Percentiles rank a stretch among this genome's conserved stretches.
These are phyloP conservation scores for Scotopteryx bipunctaria DNA, from an alignment of 2,888 invertebrate species.

Conservation along the genomic window DNA sequence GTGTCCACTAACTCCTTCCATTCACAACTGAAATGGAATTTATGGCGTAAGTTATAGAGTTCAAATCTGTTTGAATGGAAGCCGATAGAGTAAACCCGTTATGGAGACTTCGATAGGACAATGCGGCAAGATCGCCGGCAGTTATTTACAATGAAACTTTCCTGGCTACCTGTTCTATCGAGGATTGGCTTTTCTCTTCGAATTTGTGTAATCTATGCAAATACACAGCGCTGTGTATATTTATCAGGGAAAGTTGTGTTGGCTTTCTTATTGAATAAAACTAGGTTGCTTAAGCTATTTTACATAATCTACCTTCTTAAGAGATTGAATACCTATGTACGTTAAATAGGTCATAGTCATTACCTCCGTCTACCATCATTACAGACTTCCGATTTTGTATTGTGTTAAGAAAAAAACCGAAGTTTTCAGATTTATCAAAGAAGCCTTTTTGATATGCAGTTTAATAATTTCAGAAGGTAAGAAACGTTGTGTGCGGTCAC, in stretches of 20 bases:
- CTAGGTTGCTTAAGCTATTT: too few species aligned
- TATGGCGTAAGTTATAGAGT: slow-evolving; percentile 38
- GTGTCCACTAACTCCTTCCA: slow-evolving; percentile 30
- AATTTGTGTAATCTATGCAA: slow-evolving; percentile 31
- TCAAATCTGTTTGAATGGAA: slow-evolving; percentile 38
- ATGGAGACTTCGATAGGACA: slow-evolving; percentile 29
- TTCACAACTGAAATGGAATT: slow-evolving; percentile 31
- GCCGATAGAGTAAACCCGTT: slow-evolving; percentile 29
- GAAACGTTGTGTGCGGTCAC: too few species aligned
- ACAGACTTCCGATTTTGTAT: too few species aligned
- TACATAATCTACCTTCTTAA: too few species aligned
- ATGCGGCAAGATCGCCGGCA: slow-evolving; percentile 38
- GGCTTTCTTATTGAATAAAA: slow-evolving; percentile 21
- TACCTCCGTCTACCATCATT: too few species aligned
- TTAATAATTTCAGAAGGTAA: too few species aligned
- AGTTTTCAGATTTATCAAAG: too few species aligned
- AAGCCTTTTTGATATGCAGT: too few species aligned
- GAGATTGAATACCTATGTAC: too few species aligned
- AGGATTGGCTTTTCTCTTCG: slow-evolving; percentile 17
- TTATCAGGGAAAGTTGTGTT: slow-evolving; percentile 18
- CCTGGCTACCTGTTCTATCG: slow-evolving; percentile 27
- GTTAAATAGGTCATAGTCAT: too few species aligned
- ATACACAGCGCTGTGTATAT: slow-evolving; percentile 27
- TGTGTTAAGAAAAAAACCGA: too few species aligned
- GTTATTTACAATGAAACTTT: slow-evolving; percentile 37